Evolutionary conservation across 2,888 invertebrate species (phyloP).

Genomic region (Lepidocyrtoides sp.): DNA sequence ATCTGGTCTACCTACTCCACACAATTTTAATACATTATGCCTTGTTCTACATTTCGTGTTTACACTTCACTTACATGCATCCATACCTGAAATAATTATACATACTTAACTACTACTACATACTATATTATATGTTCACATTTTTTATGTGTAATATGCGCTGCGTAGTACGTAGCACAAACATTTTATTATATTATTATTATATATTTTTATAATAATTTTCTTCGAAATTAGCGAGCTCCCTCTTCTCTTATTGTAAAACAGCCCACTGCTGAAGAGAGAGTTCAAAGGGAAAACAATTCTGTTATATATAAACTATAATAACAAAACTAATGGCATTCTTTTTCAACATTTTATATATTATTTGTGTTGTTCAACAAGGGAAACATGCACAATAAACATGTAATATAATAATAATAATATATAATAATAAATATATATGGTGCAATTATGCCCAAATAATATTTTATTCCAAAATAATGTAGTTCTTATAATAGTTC

Average conservation of each 20-base stretch:
- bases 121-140: not conserved
- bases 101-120: not conserved
- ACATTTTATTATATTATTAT: conserved; percentile 1
- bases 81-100: not conserved
- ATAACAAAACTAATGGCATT: conserved; percentile 37
- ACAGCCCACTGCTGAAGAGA: too few species aligned
- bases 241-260: not conserved
- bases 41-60: conserved; percentile 26
- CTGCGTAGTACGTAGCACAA: not conserved
- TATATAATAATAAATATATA: not conserved
- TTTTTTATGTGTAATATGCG: not conserved
- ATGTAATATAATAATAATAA: not conserved
- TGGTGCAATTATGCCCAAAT: not conserved
- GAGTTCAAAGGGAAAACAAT: not conserved
- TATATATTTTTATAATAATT: conserved; percentile 49
- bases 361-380: not conserved
- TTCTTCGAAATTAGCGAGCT: conserved; percentile 39
- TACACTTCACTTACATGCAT: not conserved
- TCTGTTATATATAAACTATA: not conserved
- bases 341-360: not conserved
- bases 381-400: not conserved
- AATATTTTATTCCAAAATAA: conserved; percentile 10
- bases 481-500: conserved; percentile 27
- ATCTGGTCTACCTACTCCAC: conserved; percentile 21
- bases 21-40: not conserved